Percentiles rank a stretch among this genome's conserved stretches.
phyloP scores from a whole-genome alignment of 2,888 invertebrate genomes.

The Tineola bisselliella region DNA sequence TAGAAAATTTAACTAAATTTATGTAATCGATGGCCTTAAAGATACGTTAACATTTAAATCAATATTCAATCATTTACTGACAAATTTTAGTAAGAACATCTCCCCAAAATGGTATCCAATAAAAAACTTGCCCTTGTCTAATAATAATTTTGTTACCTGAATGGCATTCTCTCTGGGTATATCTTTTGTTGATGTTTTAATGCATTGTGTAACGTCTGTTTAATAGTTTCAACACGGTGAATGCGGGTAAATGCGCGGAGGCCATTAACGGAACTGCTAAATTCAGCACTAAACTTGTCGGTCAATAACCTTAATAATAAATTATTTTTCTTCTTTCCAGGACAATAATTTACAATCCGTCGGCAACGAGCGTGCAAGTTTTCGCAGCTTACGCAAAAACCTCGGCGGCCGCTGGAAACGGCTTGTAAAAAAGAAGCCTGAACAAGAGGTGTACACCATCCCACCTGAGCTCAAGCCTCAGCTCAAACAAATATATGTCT shows the following conservation, averaged over 20 bases:
- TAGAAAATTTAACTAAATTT: not conserved
- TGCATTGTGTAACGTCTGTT: constrained; percentile 37
- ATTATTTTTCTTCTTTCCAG: constrained; percentile 42
- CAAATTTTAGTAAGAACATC: not conserved
- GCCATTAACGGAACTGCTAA: constrained; percentile 33
- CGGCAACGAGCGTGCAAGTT: constrained; percentile 77
- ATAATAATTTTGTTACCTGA: constrained; percentile 25
- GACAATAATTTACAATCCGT: constrained; percentile 79
- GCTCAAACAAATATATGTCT: constrained; percentile 89
- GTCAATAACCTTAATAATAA: constrained; percentile 29
- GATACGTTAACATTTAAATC: not conserved
- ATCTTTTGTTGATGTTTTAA: constrained; percentile 15
- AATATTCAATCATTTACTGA: not conserved
- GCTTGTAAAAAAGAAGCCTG: constrained; percentile 84
- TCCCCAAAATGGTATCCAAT: not conserved
- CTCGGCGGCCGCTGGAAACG: constrained; percentile 87
- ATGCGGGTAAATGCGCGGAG: constrained; percentile 29
- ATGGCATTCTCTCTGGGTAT: constrained; percentile 25
- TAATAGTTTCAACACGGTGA: constrained; percentile 29
- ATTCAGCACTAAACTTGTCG: constrained; percentile 22
- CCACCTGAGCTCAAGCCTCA: constrained; percentile 88
- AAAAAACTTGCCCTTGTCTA: constrained; percentile 9
- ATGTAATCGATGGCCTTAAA: not conserved
- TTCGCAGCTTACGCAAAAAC: constrained; percentile 86
- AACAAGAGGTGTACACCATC: constrained; percentile 83